Evolutionary conservation across 2,888 invertebrate genomes (phyloP).

Genomic region (Folsomia candida): DNA sequence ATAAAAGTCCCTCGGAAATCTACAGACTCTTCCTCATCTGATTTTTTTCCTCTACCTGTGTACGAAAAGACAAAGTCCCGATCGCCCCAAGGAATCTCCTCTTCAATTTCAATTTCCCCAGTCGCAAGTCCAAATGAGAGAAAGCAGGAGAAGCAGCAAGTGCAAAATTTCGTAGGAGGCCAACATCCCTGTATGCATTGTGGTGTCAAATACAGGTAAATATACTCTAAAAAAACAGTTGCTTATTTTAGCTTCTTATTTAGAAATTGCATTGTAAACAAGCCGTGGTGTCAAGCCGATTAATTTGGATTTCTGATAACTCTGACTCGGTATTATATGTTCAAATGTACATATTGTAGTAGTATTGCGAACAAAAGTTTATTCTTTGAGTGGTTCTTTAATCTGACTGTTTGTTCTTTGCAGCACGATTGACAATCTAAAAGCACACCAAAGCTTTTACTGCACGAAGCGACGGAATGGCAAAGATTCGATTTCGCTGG

Average conservation of each 20-base stretch:
- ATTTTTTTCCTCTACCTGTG: conserved; percentile 27
- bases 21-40: conserved; percentile 36
- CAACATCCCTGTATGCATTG: conserved; percentile 88
- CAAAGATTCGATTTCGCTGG: conserved; percentile 53
- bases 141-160: conserved; percentile 11
- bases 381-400: no score
- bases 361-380: no score
- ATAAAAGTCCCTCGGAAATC: conserved; percentile 28
- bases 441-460: conserved; percentile 91
- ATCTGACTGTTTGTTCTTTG: no score
- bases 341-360: no score
- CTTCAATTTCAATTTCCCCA: conserved; percentile 60
- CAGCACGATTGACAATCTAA: conserved; percentile 87
- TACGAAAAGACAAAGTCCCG: conserved; percentile 32
- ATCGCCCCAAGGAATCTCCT: conserved; percentile 51
- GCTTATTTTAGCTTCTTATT: no score
- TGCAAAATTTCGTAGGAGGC: conserved; percentile 5
- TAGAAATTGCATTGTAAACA: no score
- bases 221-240: no score
- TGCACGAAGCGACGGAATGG: conserved; percentile 77
- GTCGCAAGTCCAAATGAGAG: conserved; percentile 63
- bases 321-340: no score
- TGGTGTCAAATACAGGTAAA: conserved; percentile 92
- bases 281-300: no score
- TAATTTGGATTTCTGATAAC: no score